Evolutionary conservation across 2,113 vertebrate species (phyloP).

Genomic region (Cromileptes altivelis): DNA sequence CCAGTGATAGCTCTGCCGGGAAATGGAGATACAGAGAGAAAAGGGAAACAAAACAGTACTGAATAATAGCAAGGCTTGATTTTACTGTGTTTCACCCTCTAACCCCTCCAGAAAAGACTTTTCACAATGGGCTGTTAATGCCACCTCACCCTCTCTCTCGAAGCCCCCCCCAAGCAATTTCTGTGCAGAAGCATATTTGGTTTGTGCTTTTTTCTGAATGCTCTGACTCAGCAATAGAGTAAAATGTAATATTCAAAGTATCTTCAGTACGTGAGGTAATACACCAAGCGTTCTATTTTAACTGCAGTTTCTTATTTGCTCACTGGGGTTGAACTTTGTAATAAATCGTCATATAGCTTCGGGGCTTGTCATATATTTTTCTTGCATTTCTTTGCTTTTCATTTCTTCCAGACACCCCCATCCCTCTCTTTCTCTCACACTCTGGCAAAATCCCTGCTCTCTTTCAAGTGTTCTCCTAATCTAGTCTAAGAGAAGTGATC

Average conservation of each 20-base stretch:
- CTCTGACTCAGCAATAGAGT: constrained; percentile 58
- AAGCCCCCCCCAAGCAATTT: constrained; percentile 19
- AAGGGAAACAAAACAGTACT: constrained; percentile 27
- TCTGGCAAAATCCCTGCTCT: constrained; percentile 47
- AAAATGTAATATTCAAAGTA: constrained; percentile 73
- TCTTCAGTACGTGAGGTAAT: constrained; percentile 61
- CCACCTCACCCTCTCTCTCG: constrained; percentile 1
- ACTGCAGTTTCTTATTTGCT: constrained; percentile 72
- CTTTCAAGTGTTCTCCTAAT: constrained; percentile 57
- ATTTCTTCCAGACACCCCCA: constrained; percentile 60
- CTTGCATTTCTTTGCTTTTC: constrained; percentile 71
- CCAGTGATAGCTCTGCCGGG: constrained; percentile 49
- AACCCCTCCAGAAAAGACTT: constrained; percentile 55
- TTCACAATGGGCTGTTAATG: constrained; percentile 49
- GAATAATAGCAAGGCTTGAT: constrained; percentile 47
- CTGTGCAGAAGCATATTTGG: constrained; percentile 57
- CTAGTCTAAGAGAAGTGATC: constrained; percentile 55
- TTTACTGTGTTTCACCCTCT: constrained; percentile 51
- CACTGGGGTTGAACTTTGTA: constrained; percentile 58
- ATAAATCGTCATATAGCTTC: constrained; percentile 69
- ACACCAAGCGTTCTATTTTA: constrained; percentile 65
- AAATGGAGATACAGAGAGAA: constrained; percentile 29
- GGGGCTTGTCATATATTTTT: constrained; percentile 63
- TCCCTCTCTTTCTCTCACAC: constrained; percentile 27
- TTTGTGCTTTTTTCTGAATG: constrained; percentile 51